Percentiles rank a stretch among this genome's conserved stretches.
Evolutionary conservation across 2,888 invertebrate genomes (phyloP).

Genomic region (Acleris sparsana): DNA sequence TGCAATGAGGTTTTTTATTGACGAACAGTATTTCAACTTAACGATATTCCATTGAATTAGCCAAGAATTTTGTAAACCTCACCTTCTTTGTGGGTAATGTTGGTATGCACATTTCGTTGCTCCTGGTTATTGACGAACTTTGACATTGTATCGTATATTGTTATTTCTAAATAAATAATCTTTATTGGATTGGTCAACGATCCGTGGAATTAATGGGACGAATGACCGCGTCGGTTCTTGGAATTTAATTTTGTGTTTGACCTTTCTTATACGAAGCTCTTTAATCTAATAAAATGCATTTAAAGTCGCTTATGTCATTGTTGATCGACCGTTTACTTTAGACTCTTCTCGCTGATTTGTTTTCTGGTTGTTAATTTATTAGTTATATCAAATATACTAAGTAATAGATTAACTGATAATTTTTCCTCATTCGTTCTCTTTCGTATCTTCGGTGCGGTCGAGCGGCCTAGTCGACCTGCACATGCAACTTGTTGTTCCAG

Average conservation of each 20-base stretch:
- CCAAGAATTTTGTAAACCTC: constrained; percentile 45
- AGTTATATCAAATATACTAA: constrained; percentile 3
- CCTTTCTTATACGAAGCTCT: constrained; percentile 66
- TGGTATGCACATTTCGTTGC: constrained; percentile 4
- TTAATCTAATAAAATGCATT: constrained; percentile 55
- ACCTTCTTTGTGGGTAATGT: not conserved
- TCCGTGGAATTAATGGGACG: constrained; percentile 58
- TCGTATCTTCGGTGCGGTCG: constrained; percentile 44
- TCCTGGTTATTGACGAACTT: not conserved
- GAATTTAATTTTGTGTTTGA: constrained; percentile 75
- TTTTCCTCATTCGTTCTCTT: constrained; percentile 67
- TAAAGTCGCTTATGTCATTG: constrained; percentile 15
- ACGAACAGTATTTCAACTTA: constrained; percentile 63
- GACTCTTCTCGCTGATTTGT: not conserved
- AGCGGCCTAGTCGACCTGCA: constrained; percentile 34
- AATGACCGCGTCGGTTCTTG: constrained; percentile 67
- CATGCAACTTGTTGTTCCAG: constrained; percentile 38
- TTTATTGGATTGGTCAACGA: constrained; percentile 24
- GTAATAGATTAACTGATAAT: constrained; percentile 28
- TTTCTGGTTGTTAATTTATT: not conserved
- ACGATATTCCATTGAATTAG: constrained; percentile 55
- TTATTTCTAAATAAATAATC: constrained; percentile 9
- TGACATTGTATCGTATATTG: not conserved
- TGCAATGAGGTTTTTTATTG: constrained; percentile 61
- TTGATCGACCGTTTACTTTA: not conserved